Conservation (phyloP, 2,797 vertebrate species). For the Poecilia velifera region DNA sequence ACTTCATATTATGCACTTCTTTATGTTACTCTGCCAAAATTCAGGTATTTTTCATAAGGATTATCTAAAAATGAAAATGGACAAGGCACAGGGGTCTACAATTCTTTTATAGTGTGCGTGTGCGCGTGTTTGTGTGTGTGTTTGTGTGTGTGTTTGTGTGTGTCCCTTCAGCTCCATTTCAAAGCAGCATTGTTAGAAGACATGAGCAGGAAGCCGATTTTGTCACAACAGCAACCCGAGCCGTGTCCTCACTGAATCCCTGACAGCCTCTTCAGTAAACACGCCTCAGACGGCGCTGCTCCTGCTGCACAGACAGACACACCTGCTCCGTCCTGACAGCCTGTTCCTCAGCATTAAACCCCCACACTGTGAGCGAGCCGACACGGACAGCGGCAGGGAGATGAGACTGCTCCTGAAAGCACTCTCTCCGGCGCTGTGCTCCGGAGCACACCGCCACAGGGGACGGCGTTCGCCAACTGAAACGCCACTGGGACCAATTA, state of each 20-base stretch:
- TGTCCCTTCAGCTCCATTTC: constrained; percentile 5
- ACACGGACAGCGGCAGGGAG: constrained; percentile 31
- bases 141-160: neutral
- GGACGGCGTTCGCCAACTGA: constrained; percentile 49
- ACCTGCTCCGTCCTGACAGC: constrained; percentile 7
- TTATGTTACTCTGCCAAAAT: neutral
- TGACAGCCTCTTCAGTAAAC: constrained; percentile 18
- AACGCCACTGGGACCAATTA: constrained; percentile 78
- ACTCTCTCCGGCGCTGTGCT: constrained; percentile 39
- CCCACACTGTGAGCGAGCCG: constrained; percentile 15
- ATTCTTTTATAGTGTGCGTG: neutral
- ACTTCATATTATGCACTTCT: neutral
- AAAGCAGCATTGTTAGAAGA: constrained; percentile 3
- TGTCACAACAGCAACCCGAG: constrained; percentile 5
- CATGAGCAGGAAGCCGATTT: neutral
- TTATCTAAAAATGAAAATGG: neutral
- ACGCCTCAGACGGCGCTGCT: constrained; percentile 8
- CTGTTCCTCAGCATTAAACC: constrained; percentile 28
- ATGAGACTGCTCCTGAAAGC: constrained; percentile 44
- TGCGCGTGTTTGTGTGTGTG: too few relatives aligned
- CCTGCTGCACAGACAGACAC: constrained; percentile 15
- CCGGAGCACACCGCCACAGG: constrained; percentile 53
- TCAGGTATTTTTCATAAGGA: neutral
- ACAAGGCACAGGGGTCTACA: neutral
- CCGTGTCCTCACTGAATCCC: constrained; percentile 12